Evolutionary conservation across 2,888 invertebrate species (phyloP).

Genomic region (Lithophane semibrunnea): DNA sequence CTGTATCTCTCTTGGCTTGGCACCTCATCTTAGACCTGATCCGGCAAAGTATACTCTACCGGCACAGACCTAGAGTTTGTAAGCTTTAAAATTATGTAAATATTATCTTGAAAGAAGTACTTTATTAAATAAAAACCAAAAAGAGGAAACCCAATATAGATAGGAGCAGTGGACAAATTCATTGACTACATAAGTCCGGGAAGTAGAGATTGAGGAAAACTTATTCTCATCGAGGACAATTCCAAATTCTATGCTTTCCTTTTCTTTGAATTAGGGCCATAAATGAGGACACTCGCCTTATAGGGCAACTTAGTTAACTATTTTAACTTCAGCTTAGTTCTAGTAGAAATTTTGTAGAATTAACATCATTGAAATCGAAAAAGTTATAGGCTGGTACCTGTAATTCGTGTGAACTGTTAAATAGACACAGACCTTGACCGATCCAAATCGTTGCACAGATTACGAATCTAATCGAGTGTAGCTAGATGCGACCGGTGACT

Average conservation of each 20-base stretch:
- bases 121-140: too few species aligned
- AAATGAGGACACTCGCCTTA: background rate
- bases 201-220: background rate
- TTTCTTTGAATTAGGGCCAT: background rate
- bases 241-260: background rate
- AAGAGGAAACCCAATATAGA: too few species aligned
- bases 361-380: background rate
- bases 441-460: constrained; percentile 80
- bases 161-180: background rate
- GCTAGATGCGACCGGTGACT: constrained; percentile 69
- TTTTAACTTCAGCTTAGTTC: background rate
- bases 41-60: too few species aligned
- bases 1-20: too few species aligned
- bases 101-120: too few species aligned
- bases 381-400: background rate
- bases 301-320: background rate
- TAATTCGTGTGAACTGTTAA: constrained; percentile 34
- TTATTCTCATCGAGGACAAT: background rate
- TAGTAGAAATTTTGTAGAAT: background rate
- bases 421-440: constrained; percentile 78
- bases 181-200: background rate
- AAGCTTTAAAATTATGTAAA: too few species aligned
- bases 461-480: constrained; percentile 77
- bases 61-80: too few species aligned
- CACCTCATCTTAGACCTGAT: too few species aligned